Conservation (phyloP, 2,797 vertebrate genomes). For the Phoeniculus purpureus region DNA sequence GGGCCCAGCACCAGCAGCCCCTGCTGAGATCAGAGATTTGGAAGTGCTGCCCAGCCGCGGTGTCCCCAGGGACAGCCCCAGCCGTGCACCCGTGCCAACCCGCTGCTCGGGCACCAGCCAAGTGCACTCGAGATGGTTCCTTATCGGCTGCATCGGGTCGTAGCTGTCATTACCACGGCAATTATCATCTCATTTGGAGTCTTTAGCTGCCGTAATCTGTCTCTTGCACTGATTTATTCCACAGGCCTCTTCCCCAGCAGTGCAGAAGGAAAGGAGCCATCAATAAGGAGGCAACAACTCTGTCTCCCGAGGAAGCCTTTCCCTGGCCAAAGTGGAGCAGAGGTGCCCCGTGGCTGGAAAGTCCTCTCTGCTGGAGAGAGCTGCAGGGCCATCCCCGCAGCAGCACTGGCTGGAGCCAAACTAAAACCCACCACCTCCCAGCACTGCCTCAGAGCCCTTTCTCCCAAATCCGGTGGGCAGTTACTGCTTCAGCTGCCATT, state of each 20-base stretch:
- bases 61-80: not conserved
- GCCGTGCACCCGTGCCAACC: not conserved
- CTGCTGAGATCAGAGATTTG: not conserved
- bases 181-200: conserved; percentile 73
- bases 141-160: conserved; percentile 65
- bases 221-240: conserved; percentile 69
- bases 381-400: not conserved
- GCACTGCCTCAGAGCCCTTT: rapidly evolving
- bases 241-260: conserved; percentile 34
- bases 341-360: not conserved
- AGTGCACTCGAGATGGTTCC: conserved; percentile 17
- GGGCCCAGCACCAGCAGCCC: not conserved
- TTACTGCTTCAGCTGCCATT: not conserved
- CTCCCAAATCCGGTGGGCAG: rapidly evolving
- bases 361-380: not conserved
- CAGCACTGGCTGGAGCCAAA: rapidly evolving
- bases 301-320: not conserved
- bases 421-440: not conserved
- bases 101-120: not conserved
- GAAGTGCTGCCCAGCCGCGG: rapidly evolving
- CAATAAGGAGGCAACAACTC: conserved; percentile 44
- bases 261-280: conserved; percentile 25
- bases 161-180: conserved; percentile 67
- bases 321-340: not conserved
- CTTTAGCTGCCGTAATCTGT: conserved; percentile 73